phyloP scores from a whole-genome alignment of 2,113 vertebrate genomes.

The Oxygymnocypris stewartii region DNA sequence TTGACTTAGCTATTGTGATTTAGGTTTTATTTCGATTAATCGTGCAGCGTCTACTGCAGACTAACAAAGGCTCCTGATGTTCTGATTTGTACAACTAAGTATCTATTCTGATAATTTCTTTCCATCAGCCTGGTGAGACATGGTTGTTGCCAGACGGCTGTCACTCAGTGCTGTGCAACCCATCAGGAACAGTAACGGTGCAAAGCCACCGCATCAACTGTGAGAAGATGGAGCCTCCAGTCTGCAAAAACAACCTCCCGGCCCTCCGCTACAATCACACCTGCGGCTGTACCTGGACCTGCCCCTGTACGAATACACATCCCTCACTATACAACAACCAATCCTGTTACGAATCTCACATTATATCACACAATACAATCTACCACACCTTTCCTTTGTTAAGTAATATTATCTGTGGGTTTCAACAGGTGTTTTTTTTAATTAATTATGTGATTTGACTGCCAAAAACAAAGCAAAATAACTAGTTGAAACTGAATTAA shows the following conservation, averaged over 20 bases:
- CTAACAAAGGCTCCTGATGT: conserved; percentile 3
- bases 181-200: conserved; percentile 81
- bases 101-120: conserved; percentile 34
- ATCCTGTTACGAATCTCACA: not conserved
- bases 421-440: too few relatives aligned
- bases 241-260: conserved; percentile 82
- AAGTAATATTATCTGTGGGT: too few relatives aligned
- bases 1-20: not conserved
- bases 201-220: conserved; percentile 88
- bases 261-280: conserved; percentile 83
- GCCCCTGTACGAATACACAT: conserved; percentile 84
- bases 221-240: conserved; percentile 81
- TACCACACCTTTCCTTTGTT: too few relatives aligned
- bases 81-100: not conserved
- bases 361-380: not conserved
- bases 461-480: not conserved
- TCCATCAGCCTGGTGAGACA: conserved; percentile 84
- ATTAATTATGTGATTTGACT: too few relatives aligned
- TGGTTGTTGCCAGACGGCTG: conserved; percentile 88
- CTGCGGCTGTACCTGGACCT: conserved; percentile 92
- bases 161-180: conserved; percentile 86
- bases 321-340: not conserved
- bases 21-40: too few relatives aligned
- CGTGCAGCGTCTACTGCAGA: not conserved
- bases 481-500: conserved; percentile 1